Evolutionary conservation across 1,140 invertebrate genomes (phyloP).

Genomic region (Agraylea sexmaculata): DNA sequence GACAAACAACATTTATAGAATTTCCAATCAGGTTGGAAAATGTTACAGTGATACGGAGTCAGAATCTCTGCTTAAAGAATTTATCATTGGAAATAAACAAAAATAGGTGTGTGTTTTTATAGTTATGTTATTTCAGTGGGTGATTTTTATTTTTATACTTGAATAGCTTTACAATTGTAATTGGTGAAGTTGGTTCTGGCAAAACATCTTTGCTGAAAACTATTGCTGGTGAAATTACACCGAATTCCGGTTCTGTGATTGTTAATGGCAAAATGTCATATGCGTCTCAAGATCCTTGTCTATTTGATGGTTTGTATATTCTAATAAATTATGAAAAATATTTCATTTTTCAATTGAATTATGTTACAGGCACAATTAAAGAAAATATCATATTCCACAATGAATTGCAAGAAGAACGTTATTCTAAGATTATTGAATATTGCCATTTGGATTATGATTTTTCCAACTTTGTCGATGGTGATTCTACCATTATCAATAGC

Average conservation of each 20-base stretch:
- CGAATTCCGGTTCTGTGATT: not conserved
- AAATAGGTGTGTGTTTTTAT: too few relatives aligned
- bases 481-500: conserved; percentile 1
- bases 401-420: conserved; percentile 39
- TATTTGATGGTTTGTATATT: conserved; percentile 35
- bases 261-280: conserved; percentile 22
- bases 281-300: conserved; percentile 58
- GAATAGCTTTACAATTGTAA: conserved; percentile 42
- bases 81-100: too few relatives aligned
- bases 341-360: not conserved
- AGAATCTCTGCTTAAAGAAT: too few relatives aligned
- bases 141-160: too few relatives aligned
- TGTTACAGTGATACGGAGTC: too few relatives aligned
- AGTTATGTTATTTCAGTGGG: too few relatives aligned
- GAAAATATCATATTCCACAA: conserved; percentile 60
- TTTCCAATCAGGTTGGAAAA: too few relatives aligned
- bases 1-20: too few relatives aligned
- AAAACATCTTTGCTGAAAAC: conserved; percentile 36
- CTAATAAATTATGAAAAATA: too few relatives aligned
- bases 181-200: conserved; percentile 54
- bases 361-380: conserved; percentile 29
- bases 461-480: conserved; percentile 10
- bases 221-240: conserved; percentile 5
- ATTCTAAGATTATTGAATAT: conserved; percentile 41
- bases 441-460: conserved; percentile 45